Conservation (phyloP, 2,888 invertebrate genomes). For the Notocelia uddmanniana region DNA sequence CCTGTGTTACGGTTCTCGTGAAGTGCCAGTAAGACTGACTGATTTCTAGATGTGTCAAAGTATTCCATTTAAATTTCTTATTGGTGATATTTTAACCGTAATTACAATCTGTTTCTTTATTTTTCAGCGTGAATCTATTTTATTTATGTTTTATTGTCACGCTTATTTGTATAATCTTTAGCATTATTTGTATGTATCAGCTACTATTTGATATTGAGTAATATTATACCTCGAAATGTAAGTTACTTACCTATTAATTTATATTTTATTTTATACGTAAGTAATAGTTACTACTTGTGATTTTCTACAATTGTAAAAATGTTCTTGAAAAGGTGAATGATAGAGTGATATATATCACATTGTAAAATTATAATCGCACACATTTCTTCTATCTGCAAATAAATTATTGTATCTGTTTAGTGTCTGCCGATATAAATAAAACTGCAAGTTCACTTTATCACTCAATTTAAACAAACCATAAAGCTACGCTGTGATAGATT, state of each 20-base stretch:
- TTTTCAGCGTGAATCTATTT: background rate
- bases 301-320: background rate
- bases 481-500: slow-evolving; percentile 44
- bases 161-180: background rate
- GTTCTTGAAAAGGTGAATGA: background rate
- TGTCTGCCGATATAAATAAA: slow-evolving; percentile 5
- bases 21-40: slow-evolving; percentile 48
- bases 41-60: slow-evolving; percentile 24
- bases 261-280: background rate
- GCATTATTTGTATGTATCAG: background rate
- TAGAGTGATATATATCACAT: background rate
- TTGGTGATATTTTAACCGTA: slow-evolving; percentile 27
- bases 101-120: background rate
- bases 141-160: background rate
- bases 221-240: background rate
- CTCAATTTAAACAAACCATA: slow-evolving; percentile 16
- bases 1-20: slow-evolving; percentile 39
- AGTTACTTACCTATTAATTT: background rate
- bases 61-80: slow-evolving; percentile 36
- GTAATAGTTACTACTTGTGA: slow-evolving; percentile 8
- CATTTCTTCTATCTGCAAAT: background rate
- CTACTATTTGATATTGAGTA: background rate
- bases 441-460: slow-evolving; percentile 25
- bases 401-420: background rate
- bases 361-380: background rate